Conservation (phyloP, 2,797 vertebrate genomes). For the Gastrophryne carolinensis region DNA sequence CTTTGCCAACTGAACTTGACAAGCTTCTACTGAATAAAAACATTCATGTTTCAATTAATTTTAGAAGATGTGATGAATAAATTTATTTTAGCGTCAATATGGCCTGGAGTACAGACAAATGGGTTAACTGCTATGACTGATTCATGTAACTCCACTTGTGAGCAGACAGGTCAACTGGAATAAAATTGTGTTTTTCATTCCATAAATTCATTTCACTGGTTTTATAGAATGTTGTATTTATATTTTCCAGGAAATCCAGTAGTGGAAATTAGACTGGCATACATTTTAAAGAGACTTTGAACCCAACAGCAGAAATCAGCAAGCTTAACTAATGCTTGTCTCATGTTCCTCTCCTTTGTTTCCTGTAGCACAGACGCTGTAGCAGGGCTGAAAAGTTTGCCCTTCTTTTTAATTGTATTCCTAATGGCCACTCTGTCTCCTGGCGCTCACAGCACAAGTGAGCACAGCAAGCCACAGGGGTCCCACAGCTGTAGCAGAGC, state of each 20-base stretch:
- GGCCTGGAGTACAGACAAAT: conserved; percentile 34
- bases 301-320: too few species aligned
- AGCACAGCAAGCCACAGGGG: too few species aligned
- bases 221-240: not conserved
- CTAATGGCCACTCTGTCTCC: too few species aligned
- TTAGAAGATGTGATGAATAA: conserved; percentile 26
- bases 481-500: too few species aligned
- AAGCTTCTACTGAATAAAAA: conserved; percentile 23
- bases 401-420: too few species aligned
- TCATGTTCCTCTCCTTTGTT: too few species aligned
- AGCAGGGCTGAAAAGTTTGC: too few species aligned
- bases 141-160: conserved; percentile 34
- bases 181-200: not conserved
- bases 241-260: conserved; percentile 3
- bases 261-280: too few species aligned
- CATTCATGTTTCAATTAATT: conserved; percentile 27
- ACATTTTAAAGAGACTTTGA: too few species aligned
- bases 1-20: conserved; percentile 19
- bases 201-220: not conserved
- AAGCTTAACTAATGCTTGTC: too few species aligned
- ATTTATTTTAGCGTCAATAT: conserved; percentile 31
- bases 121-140: conserved; percentile 42
- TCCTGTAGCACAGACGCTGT: too few species aligned
- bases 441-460: too few species aligned
- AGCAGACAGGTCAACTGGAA: conserved; percentile 27